Percentiles rank a stretch among this genome's conserved stretches.
Conservation (phyloP, 2,797 vertebrate genomes). For the Spheniscus humboldti region DNA sequence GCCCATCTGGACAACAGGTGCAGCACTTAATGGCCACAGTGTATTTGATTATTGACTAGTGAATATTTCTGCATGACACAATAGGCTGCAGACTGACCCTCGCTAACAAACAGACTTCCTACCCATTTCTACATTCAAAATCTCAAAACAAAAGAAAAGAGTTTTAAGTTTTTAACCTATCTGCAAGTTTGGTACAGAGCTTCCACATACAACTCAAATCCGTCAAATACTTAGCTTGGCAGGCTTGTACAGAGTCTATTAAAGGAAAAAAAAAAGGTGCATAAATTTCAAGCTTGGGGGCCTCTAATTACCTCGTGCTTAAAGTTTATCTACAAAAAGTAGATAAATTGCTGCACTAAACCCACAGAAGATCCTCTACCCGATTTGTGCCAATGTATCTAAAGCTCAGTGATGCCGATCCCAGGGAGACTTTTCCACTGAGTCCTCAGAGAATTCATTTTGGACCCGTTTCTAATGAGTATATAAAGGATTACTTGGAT, state of each 20-base stretch:
- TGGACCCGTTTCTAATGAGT: slow-evolving; percentile 57
- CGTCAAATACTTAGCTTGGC: neutral
- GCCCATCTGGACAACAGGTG: slow-evolving; percentile 62
- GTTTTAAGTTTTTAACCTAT: slow-evolving; percentile 39
- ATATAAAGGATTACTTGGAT: slow-evolving; percentile 63
- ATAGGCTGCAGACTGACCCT: neutral
- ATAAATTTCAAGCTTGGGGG: slow-evolving; percentile 70
- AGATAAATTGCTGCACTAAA: slow-evolving; percentile 70
- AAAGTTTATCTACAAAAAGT: slow-evolving; percentile 73
- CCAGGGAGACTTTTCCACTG: slow-evolving; percentile 32
- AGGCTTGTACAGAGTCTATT: slow-evolving; percentile 36
- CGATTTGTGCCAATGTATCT: slow-evolving; percentile 52
- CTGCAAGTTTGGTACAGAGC: slow-evolving; percentile 25
- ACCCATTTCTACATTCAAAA: slow-evolving; percentile 28
- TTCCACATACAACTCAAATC: neutral
- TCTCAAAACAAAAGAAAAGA: slow-evolving; percentile 21
- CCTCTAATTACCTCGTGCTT: slow-evolving; percentile 66
- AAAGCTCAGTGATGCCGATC: slow-evolving; percentile 63
- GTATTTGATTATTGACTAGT: slow-evolving; percentile 47
- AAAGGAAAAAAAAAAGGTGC: slow-evolving; percentile 42
- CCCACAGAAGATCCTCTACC: slow-evolving; percentile 54
- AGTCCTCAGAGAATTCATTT: slow-evolving; percentile 47
- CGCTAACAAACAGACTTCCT: neutral
- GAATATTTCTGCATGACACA: slow-evolving; percentile 56
- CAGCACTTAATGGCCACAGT: neutral